A percentile compares a stretch with the other conserved stretches of the same genome.
Conservation (phyloP, 2,797 vertebrate species). For the Chelon labrosus region DNA sequence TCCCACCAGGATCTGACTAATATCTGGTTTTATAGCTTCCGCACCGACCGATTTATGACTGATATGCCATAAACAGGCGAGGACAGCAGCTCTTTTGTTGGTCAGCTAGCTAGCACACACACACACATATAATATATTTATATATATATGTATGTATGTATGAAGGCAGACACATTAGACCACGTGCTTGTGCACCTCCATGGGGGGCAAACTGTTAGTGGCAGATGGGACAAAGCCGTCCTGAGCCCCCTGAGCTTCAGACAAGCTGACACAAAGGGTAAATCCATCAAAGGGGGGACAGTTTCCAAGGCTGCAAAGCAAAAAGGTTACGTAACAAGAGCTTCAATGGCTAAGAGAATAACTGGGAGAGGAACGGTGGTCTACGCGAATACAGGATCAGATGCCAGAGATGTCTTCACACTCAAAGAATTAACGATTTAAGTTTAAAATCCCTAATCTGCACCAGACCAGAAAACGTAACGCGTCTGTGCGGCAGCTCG, state of each 20-base stretch:
- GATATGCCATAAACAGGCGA: too few species aligned
- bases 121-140: too few species aligned
- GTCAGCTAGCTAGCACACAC: too few species aligned
- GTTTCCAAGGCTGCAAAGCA: slow-evolving; percentile 54
- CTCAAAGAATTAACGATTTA: too few species aligned
- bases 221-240: slow-evolving; percentile 58
- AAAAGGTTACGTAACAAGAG: slow-evolving; percentile 68
- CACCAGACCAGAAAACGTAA: too few species aligned
- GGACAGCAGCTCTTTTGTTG: too few species aligned
- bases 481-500: slow-evolving; percentile 7
- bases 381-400: slow-evolving; percentile 26
- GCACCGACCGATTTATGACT: too few species aligned
- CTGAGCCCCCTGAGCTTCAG: slow-evolving; percentile 41
- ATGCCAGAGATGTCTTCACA: neutral
- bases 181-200: slow-evolving; percentile 26
- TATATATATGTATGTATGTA: neutral
- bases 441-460: neutral
- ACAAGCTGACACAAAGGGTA: slow-evolving; percentile 59
- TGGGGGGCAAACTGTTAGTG: slow-evolving; percentile 41
- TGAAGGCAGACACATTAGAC: slow-evolving; percentile 19
- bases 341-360: slow-evolving; percentile 44
- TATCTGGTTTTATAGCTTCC: too few species aligned
- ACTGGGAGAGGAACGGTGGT: slow-evolving; percentile 46
- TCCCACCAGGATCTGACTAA: too few species aligned
- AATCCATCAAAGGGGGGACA: slow-evolving; percentile 46